A percentile compares a stretch with the other conserved stretches of the same genome.
These are phyloP conservation scores for Oriolus oriolus DNA, from an alignment of 2,113 vertebrate genomes.

Conservation along the genomic window DNA sequence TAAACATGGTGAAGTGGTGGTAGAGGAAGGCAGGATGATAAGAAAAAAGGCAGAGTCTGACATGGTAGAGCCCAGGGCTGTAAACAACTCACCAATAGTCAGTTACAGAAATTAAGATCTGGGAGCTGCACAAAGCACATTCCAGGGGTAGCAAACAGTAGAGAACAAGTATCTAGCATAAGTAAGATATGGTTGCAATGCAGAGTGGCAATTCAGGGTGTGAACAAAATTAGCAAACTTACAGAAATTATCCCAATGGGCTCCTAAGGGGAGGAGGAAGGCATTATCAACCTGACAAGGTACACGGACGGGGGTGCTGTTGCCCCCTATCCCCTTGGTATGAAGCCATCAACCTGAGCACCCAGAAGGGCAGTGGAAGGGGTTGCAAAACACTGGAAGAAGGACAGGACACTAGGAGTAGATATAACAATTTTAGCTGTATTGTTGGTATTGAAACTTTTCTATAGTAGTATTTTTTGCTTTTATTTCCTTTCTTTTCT, in stretches of 20 bases:
- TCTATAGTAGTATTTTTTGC: background rate
- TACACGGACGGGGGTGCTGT: background rate
- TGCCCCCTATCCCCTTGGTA: background rate
- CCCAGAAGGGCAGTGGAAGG: background rate
- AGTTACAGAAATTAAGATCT: background rate
- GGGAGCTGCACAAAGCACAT: background rate
- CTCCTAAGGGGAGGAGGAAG: background rate
- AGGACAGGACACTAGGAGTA: background rate
- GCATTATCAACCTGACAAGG: background rate
- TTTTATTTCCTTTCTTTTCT: background rate
- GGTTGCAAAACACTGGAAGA: background rate
- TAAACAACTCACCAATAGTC: background rate
- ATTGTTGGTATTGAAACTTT: background rate
- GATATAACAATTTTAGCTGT: background rate
- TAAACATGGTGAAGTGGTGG: background rate
- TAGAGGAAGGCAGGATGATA: background rate
- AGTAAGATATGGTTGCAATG: background rate
- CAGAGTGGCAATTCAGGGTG: background rate
- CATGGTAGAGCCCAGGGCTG: background rate
- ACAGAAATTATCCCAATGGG: background rate
- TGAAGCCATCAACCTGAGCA: background rate
- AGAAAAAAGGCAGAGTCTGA: background rate
- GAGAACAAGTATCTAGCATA: background rate
- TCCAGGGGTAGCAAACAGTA: background rate
- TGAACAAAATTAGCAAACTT: background rate